Evolutionary conservation across 2,888 invertebrate genomes (phyloP), one percentile per base, ranked within the genome.

Genomic region (Teinopalpus imperialis): DNA sequence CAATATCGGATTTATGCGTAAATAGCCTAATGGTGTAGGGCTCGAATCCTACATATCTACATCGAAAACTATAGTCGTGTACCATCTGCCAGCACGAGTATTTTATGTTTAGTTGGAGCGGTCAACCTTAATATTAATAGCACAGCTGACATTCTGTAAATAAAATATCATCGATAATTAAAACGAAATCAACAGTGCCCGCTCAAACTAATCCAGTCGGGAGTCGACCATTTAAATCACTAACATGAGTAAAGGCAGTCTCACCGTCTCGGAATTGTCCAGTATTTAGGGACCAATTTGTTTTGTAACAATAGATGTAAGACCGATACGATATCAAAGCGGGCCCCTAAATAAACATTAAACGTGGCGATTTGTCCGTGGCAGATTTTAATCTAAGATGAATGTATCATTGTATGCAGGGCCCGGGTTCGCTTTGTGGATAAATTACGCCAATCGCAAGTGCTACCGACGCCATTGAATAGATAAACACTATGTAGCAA

Each of bases 351-450:
- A 54, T 55, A 51, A 56, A 52, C 53, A 56, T 56, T 60, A 63
- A 71, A 68, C 71, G 57, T 63, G 56, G 56, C 67, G 63, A 81
- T 80, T 80, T 78, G 77, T 80, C 70, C 59, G 49, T 62, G 61
- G 68, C 74, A 72, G 78, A 81, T 81, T 74, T 70, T 71, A 78
- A 80, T 80, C 77, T 73, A 23, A 63, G 66, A 71, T 69, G 67
- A 74, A 78, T 80, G 70, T 71, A 69, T 76, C 76, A 73, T 73
- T 74, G 72, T 67, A 41, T 32, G 44, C 54, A 47, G 44, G 56
- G 57, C 51, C 59, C 57, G 56, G 59, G 53, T 48, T 49, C 37
- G 52, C 43, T 50, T 51, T 47, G 36, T 44, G 59, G 56, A 66
- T 65, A 69, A 72, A 72, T 66, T 59, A 61, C 57, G 52, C 56